phyloP scores from a whole-genome alignment of 2,113 vertebrate species.

The Notiomystis cincta region DNA sequence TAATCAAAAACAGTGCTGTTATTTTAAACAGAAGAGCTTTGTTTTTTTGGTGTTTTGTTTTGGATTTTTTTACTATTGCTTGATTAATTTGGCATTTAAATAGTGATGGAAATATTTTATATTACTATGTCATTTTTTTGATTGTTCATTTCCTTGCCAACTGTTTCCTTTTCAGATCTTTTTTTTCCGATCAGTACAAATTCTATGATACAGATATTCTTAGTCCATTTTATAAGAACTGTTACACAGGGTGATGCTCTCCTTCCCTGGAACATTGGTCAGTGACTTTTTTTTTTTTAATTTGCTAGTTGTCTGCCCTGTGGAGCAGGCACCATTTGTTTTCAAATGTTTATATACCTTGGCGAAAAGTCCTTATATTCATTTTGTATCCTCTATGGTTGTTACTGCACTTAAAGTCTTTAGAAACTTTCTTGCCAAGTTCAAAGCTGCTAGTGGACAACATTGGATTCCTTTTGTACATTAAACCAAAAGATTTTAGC shows the following conservation, averaged over 20 bases:
- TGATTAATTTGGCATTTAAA: conserved; percentile 80
- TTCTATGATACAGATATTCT: conserved; percentile 72
- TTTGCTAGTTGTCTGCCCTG: conserved; percentile 79
- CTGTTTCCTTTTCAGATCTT: conserved; percentile 65
- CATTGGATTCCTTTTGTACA: conserved; percentile 81
- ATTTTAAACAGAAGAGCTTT: conserved; percentile 78
- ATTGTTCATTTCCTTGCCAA: conserved; percentile 76
- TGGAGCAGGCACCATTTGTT: conserved; percentile 78
- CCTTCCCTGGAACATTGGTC: conserved; percentile 76
- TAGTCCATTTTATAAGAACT: conserved; percentile 72
- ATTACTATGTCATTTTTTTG: conserved; percentile 69
- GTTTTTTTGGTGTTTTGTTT: background rate
- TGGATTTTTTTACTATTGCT: conserved; percentile 74
- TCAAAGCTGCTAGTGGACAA: conserved; percentile 87
- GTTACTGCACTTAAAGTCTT: conserved; percentile 72
- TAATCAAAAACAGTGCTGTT: conserved; percentile 74
- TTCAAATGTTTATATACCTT: conserved; percentile 74
- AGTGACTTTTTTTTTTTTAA: conserved; percentile 69
- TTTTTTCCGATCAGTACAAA: conserved; percentile 61
- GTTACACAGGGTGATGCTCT: conserved; percentile 71
- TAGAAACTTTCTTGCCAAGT: conserved; percentile 80
- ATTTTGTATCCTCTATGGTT: conserved; percentile 68
- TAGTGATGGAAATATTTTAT: conserved; percentile 79
- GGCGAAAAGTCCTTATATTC: conserved; percentile 70
- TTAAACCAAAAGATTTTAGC: conserved; percentile 81